phyloP scores from a whole-genome alignment of 2,113 vertebrate species.

The Meleagris gallopavo region DNA sequence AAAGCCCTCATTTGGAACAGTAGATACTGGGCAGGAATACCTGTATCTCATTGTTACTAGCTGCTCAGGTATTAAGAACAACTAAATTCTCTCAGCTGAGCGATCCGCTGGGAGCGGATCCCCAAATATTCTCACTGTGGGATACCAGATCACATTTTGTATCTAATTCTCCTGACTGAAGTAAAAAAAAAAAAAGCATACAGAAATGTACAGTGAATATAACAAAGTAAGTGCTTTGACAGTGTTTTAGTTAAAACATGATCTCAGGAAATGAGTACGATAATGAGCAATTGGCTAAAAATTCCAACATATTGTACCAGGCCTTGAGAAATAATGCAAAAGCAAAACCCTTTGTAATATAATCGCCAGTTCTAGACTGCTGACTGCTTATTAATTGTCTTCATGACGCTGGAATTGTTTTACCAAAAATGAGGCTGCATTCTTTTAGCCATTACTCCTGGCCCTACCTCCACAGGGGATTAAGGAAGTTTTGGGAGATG shows the following conservation, averaged over 20 bases:
- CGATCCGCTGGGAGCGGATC: neutral
- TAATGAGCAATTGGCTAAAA: constrained; percentile 65
- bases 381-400: constrained; percentile 59
- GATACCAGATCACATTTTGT: constrained; percentile 10
- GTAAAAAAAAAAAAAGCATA: neutral
- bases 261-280: constrained; percentile 22
- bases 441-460: neutral
- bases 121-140: neutral
- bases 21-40: neutral
- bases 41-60: neutral
- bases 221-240: constrained; percentile 29
- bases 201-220: neutral
- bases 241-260: constrained; percentile 25
- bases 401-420: constrained; percentile 25
- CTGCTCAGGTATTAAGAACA: neutral
- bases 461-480: neutral
- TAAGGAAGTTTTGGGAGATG: neutral
- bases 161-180: neutral
- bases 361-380: constrained; percentile 39
- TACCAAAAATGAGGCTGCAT: neutral
- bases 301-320: constrained; percentile 45
- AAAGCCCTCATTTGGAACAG: neutral
- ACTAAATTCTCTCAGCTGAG: neutral
- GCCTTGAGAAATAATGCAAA: constrained; percentile 44
- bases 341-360: constrained; percentile 49